Conservation (phyloP, 2,797 vertebrate species). For the Benthosema pterotum region DNA sequence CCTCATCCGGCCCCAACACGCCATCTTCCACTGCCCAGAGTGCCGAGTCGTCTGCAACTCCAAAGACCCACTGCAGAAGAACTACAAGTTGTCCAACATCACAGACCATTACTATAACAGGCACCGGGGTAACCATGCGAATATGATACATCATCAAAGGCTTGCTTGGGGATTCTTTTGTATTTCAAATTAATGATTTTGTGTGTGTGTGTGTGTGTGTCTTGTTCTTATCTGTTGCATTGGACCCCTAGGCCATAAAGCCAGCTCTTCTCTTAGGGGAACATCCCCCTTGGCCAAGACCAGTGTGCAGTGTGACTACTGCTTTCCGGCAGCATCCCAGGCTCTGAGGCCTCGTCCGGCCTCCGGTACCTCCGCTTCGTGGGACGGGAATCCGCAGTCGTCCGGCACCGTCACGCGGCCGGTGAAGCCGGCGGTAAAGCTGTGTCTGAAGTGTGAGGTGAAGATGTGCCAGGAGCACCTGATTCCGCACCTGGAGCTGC, state of each 20-base stretch:
- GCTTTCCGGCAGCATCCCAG: conserved; percentile 30
- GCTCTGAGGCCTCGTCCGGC: neutral
- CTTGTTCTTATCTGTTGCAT: too few species aligned
- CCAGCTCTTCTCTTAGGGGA: conserved; percentile 3
- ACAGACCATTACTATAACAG: conserved; percentile 68
- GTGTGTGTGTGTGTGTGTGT: too few species aligned
- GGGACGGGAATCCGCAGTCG: neutral
- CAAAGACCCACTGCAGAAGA: conserved; percentile 66
- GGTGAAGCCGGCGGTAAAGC: conserved; percentile 66
- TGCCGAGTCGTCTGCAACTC: conserved; percentile 71
- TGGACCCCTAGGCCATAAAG: too few species aligned
- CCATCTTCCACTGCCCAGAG: conserved; percentile 73
- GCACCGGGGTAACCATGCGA: too few species aligned
- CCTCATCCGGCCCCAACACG: conserved; percentile 53
- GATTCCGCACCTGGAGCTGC: conserved; percentile 77
- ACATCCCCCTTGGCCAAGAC: neutral
- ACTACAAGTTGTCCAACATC: conserved; percentile 78
- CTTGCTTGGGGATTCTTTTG: too few species aligned
- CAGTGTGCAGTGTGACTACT: conserved; percentile 71
- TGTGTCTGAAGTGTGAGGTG: conserved; percentile 83
- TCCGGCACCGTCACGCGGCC: neutral
- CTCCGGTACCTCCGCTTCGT: too few species aligned
- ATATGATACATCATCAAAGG: too few species aligned
- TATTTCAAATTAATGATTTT: too few species aligned
- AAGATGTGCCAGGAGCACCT: conserved; percentile 81